phyloP scores from a whole-genome alignment of 2,797 vertebrate species.

The Enteromius unitaeniatus region DNA sequence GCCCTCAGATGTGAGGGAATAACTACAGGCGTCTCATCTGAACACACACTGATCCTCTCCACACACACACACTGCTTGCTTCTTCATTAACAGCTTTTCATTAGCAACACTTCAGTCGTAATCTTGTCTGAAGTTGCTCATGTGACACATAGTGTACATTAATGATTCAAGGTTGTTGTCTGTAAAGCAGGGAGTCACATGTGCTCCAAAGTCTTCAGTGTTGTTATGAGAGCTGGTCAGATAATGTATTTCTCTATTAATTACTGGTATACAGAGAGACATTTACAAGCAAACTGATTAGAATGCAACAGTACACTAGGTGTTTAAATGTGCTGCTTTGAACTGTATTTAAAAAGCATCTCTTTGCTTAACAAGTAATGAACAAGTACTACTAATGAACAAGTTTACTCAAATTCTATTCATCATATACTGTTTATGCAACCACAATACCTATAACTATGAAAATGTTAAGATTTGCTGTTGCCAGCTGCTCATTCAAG shows the following conservation, averaged over 20 bases:
- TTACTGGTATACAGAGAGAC: neutral
- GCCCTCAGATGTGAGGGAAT: neutral
- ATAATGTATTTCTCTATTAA: neutral
- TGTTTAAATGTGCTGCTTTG: neutral
- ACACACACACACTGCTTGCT: neutral
- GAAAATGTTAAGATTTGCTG: neutral
- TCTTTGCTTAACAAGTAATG: neutral
- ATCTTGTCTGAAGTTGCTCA: neutral
- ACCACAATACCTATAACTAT: neutral
- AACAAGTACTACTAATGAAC: neutral
- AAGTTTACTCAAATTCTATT: neutral
- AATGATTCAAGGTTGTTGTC: neutral
- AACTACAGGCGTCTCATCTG: neutral
- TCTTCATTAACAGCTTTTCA: neutral
- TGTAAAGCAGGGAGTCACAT: neutral
- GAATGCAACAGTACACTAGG: neutral
- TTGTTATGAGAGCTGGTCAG: neutral
- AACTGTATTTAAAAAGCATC: neutral
- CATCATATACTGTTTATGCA: neutral
- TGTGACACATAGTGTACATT: neutral
- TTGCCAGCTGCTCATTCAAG: neutral
- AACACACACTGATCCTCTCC: neutral
- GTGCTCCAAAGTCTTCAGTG: neutral
- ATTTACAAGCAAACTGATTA: neutral
- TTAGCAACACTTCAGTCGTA: neutral